Evolutionary conservation across 2,888 invertebrate genomes (phyloP), one percentile per base, ranked within the genome.

Genomic region (Trissoscelio sp.): DNA sequence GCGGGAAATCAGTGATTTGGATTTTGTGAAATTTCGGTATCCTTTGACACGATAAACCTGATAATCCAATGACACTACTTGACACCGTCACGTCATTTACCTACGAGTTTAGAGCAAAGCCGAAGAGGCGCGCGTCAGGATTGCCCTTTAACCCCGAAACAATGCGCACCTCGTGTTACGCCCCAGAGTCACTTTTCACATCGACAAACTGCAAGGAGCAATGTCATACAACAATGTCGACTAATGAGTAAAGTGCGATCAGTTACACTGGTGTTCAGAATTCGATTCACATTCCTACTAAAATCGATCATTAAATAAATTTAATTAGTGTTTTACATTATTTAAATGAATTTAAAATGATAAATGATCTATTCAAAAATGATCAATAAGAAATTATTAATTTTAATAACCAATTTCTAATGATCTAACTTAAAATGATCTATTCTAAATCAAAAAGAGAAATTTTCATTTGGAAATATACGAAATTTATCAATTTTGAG

Each of bases 11-110:
- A 20, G 37, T 53, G 51, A 62, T 79, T 69, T 18, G 34, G 51
- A 60, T 60, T 72, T 81, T 75, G 16, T 9, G 72, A 64, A 58
- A 70, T 77, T 80, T 81, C 80, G 79, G 67, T 78, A 79, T 83
- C 85, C 88, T 88, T 88, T 88, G 88, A 87, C 83, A 88, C 81
- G 82, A 81, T 87, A 88, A 85, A 86, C 87, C 85, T 79, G 79
- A 81, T 85, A 86, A 85, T 85, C 85, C 85, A 83, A 58, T 70
- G 86, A 85, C 86, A 85, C 79, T 79, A 88, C 86, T 87, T 86
- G 87, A 88, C 86, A 87, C 87, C 84, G 70, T 80, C 79, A 83
- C 58, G 74, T 77, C 73, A 85, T 85, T 86, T 85, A 80, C 82
- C 66, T 77, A 74, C 69, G 80, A 85, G 85, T 83, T 81, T 75